A percentile compares a stretch with the other conserved stretches of the same genome.
These are phyloP conservation scores for Mechanitis messenoides DNA, from an alignment of 2,888 invertebrate genomes.

Conservation along the genomic window DNA sequence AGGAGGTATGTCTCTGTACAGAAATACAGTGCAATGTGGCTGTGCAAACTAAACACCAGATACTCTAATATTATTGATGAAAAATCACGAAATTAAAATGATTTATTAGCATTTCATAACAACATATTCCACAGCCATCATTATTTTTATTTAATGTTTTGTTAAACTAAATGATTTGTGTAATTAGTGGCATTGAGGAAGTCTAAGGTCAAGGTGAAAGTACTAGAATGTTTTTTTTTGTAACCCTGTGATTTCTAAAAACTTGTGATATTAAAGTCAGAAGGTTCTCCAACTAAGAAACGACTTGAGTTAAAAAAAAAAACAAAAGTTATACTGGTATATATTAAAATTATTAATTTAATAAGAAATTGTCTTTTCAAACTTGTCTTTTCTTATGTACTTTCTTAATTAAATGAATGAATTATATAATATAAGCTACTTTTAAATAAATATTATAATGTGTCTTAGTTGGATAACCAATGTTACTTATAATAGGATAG, in stretches of 20 bases:
- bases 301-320: constrained; percentile 8
- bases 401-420: background rate
- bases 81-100: background rate
- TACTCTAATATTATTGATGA: background rate
- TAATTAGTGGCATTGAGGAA: background rate
- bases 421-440: no score
- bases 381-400: background rate
- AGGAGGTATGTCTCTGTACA: constrained; percentile 47
- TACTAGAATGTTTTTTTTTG: constrained; percentile 42
- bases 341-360: no score
- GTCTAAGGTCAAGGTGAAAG: constrained; percentile 28
- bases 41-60: background rate
- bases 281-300: constrained; percentile 51
- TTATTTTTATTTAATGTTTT: background rate
- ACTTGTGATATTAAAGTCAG: constrained; percentile 54
- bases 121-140: constrained; percentile 4
- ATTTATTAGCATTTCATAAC: background rate
- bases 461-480: constrained; percentile 32
- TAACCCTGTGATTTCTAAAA: constrained; percentile 69
- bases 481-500: constrained; percentile 51
- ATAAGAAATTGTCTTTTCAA: background rate
- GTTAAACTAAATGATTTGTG: background rate
- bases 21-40: constrained; percentile 49
- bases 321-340: background rate
- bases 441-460: constrained; percentile 15